phyloP scores from a whole-genome alignment of 2,797 vertebrate species.

The Muscicapa striata region DNA sequence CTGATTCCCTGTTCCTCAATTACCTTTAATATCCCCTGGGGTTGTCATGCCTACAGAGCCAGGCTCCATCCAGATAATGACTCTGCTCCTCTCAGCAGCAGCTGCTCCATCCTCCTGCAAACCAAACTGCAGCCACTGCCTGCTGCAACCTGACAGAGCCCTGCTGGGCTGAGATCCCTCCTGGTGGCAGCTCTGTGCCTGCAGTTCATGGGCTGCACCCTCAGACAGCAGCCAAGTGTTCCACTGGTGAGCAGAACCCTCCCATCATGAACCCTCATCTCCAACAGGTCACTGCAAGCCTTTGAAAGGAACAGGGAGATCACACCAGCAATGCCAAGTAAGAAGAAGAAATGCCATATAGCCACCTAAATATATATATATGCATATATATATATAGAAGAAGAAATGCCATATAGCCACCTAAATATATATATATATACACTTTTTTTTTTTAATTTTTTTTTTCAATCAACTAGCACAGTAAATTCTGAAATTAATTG shows the following conservation, averaged over 20 bases:
- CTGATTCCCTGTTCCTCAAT: background rate
- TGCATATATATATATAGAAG: background rate
- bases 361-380: too few species aligned
- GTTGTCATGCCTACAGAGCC: background rate
- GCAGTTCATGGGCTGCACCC: too few species aligned
- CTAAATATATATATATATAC: too few species aligned
- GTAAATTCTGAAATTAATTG: background rate
- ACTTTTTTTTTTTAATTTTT: too few species aligned
- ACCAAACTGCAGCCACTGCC: background rate
- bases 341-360: background rate
- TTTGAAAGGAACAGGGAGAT: background rate
- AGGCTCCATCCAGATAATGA: background rate
- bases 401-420: background rate
- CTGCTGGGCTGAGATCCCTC: background rate
- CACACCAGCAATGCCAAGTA: background rate
- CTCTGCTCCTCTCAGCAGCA: background rate
- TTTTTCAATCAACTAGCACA: background rate
- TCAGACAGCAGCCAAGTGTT: too few species aligned
- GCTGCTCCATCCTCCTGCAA: background rate
- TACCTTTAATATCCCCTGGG: background rate
- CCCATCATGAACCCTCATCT: fast-evolving
- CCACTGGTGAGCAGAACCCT: background rate
- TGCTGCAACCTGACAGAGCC: background rate
- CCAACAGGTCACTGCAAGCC: background rate
- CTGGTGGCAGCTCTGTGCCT: background rate